Base-by-base conservation (phyloP, 1,140 invertebrate species). In the Drosophila tani region DNA sequence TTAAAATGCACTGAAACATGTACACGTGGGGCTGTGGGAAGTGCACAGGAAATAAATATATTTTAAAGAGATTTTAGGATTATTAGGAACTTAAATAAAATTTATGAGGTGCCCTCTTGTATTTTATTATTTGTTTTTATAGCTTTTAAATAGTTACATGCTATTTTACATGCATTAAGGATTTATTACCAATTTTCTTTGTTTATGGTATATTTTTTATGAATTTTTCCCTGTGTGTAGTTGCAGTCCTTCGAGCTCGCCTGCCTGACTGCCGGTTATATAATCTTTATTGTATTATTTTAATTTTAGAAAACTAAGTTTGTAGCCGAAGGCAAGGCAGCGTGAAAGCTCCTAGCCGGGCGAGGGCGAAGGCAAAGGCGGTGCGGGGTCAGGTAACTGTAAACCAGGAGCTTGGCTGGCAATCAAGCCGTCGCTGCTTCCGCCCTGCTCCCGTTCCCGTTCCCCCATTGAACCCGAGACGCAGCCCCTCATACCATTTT, bases 211-310 rank as follows among this genome's bases (percentile, higher is more conserved):
- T 12, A 21, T 21, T 51, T 14, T 19, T 9, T 19, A n/a, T 43
- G 2, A 11, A 27, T 17, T 45, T 43, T 58, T 66, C 9, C 19
- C 15, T 5, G 9, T 24, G 67, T 79, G 57, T 12, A 67, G 3
- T 21, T 60, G 43, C 38, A 24, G 32, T 56, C 69, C 32, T 29
- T 35, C n/a, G 6, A 50, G 67, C 43, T 71, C 35, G 46, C 19
- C 45, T 66, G 45, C 65, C 43, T 41, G 68, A 62, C 47, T 79
- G 53, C 46, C 58, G 67, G 75, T 79, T 79, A 79, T 76, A 83
- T 85, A 90, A 90, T 90, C 85, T 79, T 85, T 82, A 90, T 90
- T 85, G 81, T 90, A 90, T 90, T 90, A 90, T 90, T 90, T 90
- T 91, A 90, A 90, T 90, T 78, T 87, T 85, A 82, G 85, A 77